phyloP scores from a whole-genome alignment of 2,888 invertebrate genomes.

The Asteroscopus sphinx region DNA sequence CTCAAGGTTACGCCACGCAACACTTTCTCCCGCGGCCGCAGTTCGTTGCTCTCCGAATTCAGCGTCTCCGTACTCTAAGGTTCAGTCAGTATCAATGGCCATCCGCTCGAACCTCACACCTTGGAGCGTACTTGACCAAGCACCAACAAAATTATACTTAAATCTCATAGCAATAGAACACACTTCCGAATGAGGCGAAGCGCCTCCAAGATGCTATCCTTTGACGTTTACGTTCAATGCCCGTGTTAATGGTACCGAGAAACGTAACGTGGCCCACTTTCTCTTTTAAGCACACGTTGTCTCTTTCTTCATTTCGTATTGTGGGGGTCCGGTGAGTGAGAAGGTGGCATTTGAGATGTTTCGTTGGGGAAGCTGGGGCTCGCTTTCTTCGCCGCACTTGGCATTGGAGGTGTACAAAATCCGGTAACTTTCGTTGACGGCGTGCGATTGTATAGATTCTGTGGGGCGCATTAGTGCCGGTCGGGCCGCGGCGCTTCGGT shows the following conservation, averaged over 20 bases:
- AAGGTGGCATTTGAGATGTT: conserved; percentile 75
- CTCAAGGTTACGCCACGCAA: conserved; percentile 88
- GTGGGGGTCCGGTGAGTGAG: conserved; percentile 73
- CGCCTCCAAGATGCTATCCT: conserved; percentile 73
- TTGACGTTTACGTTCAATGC: conserved; percentile 87
- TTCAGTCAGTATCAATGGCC: conserved; percentile 65
- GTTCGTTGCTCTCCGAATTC: conserved; percentile 89
- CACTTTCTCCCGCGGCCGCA: conserved; percentile 83
- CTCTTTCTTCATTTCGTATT: conserved; percentile 75
- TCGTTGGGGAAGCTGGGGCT: conserved; percentile 78
- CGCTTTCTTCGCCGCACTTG: conserved; percentile 89
- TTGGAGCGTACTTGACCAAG: conserved; percentile 51
- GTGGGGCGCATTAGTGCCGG: conserved; percentile 62
- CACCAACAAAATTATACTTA: conserved; percentile 58
- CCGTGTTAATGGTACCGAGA: conserved; percentile 87
- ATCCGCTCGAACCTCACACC: conserved; percentile 66
- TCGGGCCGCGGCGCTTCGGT: conserved; percentile 66
- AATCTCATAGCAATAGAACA: conserved; percentile 55
- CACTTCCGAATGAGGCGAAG: conserved; percentile 59
- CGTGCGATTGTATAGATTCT: conserved; percentile 74
- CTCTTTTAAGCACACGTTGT: conserved; percentile 87
- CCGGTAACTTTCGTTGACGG: conserved; percentile 88
- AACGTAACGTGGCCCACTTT: conserved; percentile 90
- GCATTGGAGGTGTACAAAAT: conserved; percentile 86
- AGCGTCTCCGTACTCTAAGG: conserved; percentile 67